Evolutionary conservation across 2,113 vertebrate species (phyloP).

Genomic region (Nyctibius bracteatus): DNA sequence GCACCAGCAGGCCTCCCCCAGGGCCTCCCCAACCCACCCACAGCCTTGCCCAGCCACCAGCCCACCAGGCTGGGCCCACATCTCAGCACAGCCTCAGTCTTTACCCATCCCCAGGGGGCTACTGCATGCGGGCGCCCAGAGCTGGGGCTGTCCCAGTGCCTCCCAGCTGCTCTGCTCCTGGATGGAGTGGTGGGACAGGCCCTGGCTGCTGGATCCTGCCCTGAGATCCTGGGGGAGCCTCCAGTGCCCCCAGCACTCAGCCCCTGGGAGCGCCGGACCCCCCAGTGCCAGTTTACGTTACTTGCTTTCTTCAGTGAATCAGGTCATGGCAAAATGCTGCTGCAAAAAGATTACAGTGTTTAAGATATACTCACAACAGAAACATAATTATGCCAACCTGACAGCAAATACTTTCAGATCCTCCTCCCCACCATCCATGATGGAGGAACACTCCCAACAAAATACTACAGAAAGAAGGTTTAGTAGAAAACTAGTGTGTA

Average conservation of each 20-base stretch:
- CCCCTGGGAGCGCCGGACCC: rapidly evolving
- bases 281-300: rapidly evolving
- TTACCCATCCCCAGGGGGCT: not conserved
- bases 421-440: not conserved
- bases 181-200: rapidly evolving
- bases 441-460: not conserved
- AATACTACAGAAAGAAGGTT: not conserved
- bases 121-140: too few relatives aligned
- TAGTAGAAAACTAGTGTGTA: not conserved
- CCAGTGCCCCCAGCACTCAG: rapidly evolving
- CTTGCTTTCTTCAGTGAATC: not conserved
- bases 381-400: not conserved
- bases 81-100: too few relatives aligned
- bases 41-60: not conserved
- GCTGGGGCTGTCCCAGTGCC: too few relatives aligned
- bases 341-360: not conserved
- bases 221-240: not conserved
- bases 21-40: too few relatives aligned
- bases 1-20: not conserved
- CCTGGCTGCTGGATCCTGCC: not conserved
- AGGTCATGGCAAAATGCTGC: not conserved
- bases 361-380: not conserved
- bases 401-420: not conserved
- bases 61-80: not conserved
- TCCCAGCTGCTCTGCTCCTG: too few relatives aligned